Conservation (phyloP, 2,113 vertebrate species). For the Xerus inauris region DNA sequence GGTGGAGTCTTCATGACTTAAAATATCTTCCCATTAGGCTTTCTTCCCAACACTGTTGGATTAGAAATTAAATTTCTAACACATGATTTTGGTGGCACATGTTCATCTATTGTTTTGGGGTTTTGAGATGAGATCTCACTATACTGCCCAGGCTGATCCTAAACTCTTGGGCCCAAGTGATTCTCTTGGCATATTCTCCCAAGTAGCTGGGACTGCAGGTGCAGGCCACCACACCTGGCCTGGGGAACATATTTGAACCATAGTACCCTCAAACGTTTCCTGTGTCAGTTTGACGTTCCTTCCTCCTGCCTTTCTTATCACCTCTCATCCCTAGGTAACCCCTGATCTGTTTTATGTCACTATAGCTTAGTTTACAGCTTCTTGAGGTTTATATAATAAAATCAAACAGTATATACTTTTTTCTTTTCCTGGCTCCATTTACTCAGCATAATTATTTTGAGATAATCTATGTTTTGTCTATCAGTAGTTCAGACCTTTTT, state of each 20-base stretch:
- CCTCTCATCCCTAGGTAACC: neutral
- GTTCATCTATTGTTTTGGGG: neutral
- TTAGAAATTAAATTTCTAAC: neutral
- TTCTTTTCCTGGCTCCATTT: neutral
- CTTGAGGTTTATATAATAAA: neutral
- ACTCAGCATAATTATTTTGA: constrained; percentile 41
- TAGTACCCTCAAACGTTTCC: neutral
- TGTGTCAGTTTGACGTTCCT: neutral
- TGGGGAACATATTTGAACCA: neutral
- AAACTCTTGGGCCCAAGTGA: too few species aligned
- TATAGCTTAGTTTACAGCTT: neutral
- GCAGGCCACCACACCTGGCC: too few species aligned
- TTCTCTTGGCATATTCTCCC: neutral
- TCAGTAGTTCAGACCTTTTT: constrained; percentile 16
- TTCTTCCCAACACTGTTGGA: neutral
- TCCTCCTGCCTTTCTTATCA: neutral
- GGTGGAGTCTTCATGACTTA: neutral
- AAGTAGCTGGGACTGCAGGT: neutral
- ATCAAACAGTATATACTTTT: neutral
- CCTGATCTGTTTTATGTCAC: neutral
- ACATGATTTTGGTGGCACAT: neutral
- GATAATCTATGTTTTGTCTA: neutral
- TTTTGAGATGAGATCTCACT: neutral
- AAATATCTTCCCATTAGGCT: neutral
- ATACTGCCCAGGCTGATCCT: neutral